Percentiles rank a stretch among this genome's conserved stretches.
phyloP scores from a whole-genome alignment of 2,888 invertebrate species.

The Netelia virgata region DNA sequence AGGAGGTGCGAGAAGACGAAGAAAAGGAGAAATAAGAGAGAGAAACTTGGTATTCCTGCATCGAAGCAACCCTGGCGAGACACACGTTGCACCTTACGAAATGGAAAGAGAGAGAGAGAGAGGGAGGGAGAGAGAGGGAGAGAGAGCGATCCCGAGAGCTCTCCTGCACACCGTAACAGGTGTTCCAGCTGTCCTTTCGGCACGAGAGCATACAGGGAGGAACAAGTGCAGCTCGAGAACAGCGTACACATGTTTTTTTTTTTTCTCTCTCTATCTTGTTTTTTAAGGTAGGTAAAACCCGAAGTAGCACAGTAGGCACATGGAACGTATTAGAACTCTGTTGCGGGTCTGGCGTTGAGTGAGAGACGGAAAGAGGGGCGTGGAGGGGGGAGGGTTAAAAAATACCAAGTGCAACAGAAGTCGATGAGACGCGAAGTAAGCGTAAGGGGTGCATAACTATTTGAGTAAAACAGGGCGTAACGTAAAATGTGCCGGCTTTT shows the following conservation, averaged over 20 bases:
- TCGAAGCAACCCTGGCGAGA: not conserved
- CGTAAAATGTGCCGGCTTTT: conserved; percentile 70
- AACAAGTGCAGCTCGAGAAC: conserved; percentile 58
- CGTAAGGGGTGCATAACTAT: conserved; percentile 82
- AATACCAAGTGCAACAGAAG: conserved; percentile 31
- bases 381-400: not conserved
- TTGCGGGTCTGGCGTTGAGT: conserved; percentile 51
- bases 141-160: conserved; percentile 21
- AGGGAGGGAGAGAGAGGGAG: conserved; percentile 27
- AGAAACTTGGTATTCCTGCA: conserved; percentile 34
- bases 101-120: conserved; percentile 28
- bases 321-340: conserved; percentile 60
- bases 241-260: conserved; percentile 18
- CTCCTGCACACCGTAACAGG: conserved; percentile 78
- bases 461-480: conserved; percentile 72
- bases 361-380: conserved; percentile 1
- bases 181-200: conserved; percentile 81
- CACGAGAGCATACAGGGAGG: conserved; percentile 67
- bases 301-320: conserved; percentile 37
- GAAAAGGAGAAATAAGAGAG: conserved; percentile 25
- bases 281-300: conserved; percentile 23
- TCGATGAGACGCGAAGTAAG: conserved; percentile 45
- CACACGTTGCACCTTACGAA: conserved; percentile 10
- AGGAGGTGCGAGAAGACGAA: conserved; percentile 47
- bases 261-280: conserved; percentile 1